Evolutionary conservation across 2,113 vertebrate genomes (phyloP), one percentile per base, ranked within the genome.

Genomic region (Acrocephalus arundinaceus): DNA sequence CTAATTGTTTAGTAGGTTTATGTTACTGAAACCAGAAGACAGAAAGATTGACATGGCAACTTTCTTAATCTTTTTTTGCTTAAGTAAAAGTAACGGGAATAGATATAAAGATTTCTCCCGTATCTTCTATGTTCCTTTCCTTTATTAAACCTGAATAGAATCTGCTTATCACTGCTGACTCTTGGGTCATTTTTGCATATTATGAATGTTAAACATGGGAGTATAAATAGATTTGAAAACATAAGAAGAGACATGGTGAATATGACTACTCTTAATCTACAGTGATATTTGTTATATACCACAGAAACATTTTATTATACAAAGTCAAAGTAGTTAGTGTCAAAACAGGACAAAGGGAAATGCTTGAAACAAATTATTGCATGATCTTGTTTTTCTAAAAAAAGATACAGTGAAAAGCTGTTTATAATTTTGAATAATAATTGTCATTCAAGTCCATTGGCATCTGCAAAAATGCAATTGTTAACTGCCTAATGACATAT

Each of bases 401-500:
- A 96, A 94, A 92, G 61, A 67, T 76, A 84, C 75, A 76, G 46
- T 90, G 45, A 74, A 93, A 94, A 96, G 77, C 86, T 83, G 71
- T 59, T 89, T 94, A 87, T 87, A 95, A 91, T 93, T 85, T 83
- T 89, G 66, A 96, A 78, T 93, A 96, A 91, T 96, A 97, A 97
- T 72, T 96, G 78, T 70, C 14, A 5, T 97, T 97, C 90, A 94
- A 96, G 90, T 87, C 94, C 78, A 92, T 48, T 97, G 96, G 73
- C 90, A 89, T 97, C 93, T 93, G 75, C 92, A 96, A 90, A 96
- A 97, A 94, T 96, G 93, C 88, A 96, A 80, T 96, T 95, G 89
- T 96, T 98, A 96, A 89, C 87, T 95, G 88, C 86, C 93, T 98
- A 97, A 97, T 97, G 95, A 97, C 94, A 94, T 93, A 87, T 90